These are phyloP conservation scores for Heloderma charlesbogerti DNA, from an alignment of 2,113 vertebrate species.

Conservation along the genomic window DNA sequence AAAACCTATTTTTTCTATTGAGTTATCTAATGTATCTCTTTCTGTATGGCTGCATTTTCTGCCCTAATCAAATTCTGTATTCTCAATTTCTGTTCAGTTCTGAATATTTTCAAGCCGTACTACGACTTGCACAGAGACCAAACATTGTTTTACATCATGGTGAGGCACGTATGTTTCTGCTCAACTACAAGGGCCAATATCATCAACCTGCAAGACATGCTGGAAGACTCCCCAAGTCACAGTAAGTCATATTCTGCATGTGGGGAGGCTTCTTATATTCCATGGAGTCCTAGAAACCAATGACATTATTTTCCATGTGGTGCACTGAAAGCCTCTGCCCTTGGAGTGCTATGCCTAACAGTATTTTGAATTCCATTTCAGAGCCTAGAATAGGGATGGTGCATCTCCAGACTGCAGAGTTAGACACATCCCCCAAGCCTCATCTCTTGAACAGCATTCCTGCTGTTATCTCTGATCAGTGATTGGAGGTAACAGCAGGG, in stretches of 20 bases:
- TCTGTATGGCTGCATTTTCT: not conserved
- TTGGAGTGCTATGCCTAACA: not conserved
- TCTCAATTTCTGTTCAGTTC: not conserved
- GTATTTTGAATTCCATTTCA: not conserved
- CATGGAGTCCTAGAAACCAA: not conserved
- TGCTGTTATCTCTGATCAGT: too few relatives aligned
- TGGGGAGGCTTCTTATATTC: not conserved
- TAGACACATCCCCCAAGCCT: too few relatives aligned
- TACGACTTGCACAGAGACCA: not conserved
- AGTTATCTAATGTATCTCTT: not conserved
- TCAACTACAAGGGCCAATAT: not conserved
- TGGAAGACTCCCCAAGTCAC: not conserved
- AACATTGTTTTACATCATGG: not conserved
- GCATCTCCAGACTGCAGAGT: too few relatives aligned
- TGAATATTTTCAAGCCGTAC: not conserved
- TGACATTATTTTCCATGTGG: not conserved
- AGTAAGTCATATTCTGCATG: not conserved
- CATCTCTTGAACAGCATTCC: too few relatives aligned
- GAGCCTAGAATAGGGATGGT: not conserved
- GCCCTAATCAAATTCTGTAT: not conserved
- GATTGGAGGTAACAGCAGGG: too few relatives aligned
- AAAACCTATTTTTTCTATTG: too few relatives aligned
- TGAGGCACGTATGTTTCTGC: not conserved
- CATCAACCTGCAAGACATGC: not conserved
- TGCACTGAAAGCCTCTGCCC: not conserved